These are phyloP conservation scores for Sphaerophoria taeniata DNA, from an alignment of 2,888 invertebrate genomes.

Conservation along the genomic window DNA sequence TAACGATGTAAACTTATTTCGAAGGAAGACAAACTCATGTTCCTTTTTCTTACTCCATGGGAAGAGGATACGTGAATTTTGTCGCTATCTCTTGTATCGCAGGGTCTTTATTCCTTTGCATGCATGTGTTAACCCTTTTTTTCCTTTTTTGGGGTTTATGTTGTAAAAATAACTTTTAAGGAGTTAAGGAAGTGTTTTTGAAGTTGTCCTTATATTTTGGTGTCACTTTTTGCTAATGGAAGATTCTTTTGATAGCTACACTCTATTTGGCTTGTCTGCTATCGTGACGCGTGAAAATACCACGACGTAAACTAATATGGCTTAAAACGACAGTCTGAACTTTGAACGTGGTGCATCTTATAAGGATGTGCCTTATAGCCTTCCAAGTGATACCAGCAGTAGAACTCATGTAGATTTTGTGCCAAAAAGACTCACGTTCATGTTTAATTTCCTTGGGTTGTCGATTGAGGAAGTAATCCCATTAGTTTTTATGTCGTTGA, in stretches of 20 bases:
- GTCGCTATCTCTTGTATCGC: constrained; percentile 1
- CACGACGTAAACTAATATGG: constrained; percentile 34
- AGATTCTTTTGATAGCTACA: constrained; percentile 44
- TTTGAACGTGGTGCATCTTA: constrained; percentile 9
- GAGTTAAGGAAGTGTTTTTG: constrained; percentile 25
- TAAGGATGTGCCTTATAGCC: constrained; percentile 24
- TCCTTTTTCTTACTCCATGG: neutral
- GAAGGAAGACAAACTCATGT: constrained; percentile 33
- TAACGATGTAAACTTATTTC: constrained; percentile 33
- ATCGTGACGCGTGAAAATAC: constrained; percentile 9
- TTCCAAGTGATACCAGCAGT: neutral
- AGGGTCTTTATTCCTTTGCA: neutral
- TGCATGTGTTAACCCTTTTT: constrained; percentile 33
- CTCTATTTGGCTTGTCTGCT: constrained; percentile 14
- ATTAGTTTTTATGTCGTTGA: constrained; percentile 69
- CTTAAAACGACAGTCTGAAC: constrained; percentile 44
- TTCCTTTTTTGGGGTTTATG: constrained; percentile 25
- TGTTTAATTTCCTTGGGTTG: constrained; percentile 49
- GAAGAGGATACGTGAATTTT: constrained; percentile 43
- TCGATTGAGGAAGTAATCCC: constrained; percentile 58
- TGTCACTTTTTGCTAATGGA: constrained; percentile 64
- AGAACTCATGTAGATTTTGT: constrained; percentile 9
- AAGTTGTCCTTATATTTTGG: constrained; percentile 42
- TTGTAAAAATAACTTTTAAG: constrained; percentile 29
- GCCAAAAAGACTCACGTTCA: constrained; percentile 38